These are phyloP conservation scores for Apodemia duryi DNA, from an alignment of 2,888 invertebrate genomes.

Conservation along the genomic window DNA sequence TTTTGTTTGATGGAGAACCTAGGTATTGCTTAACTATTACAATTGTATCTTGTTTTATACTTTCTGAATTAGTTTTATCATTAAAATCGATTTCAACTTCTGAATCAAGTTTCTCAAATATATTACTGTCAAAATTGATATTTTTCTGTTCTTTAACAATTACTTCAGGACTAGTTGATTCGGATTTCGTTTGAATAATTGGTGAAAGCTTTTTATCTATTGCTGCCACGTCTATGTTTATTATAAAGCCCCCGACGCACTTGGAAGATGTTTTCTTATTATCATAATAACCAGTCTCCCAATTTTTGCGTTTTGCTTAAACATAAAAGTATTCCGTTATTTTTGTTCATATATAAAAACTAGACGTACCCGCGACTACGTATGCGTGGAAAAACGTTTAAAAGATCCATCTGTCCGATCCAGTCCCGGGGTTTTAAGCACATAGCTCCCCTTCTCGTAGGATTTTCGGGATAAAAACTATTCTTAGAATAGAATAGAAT, in stretches of 20 bases:
- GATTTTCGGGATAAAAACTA: too few species aligned
- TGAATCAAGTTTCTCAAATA: background rate
- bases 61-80: background rate
- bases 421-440: too few species aligned
- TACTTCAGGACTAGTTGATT: constrained; percentile 42
- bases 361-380: too few species aligned
- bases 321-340: constrained; percentile 25
- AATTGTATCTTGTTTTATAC: background rate
- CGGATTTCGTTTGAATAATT: constrained; percentile 45
- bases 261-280: constrained; percentile 52
- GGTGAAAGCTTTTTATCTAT: constrained; percentile 54
- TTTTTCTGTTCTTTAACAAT: constrained; percentile 22
- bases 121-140: constrained; percentile 36
- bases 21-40: background rate
- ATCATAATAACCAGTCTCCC: constrained; percentile 38
- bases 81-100: background rate
- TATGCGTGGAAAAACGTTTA: too few species aligned
- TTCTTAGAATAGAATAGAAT: too few species aligned
- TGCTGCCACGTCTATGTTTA: constrained; percentile 36
- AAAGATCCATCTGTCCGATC: too few species aligned
- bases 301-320: constrained; percentile 41
- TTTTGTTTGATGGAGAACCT: background rate
- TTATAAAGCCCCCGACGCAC: constrained; percentile 48
- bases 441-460: too few species aligned
- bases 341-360: background rate